phyloP scores from a whole-genome alignment of 2,797 vertebrate genomes.

The Neosilurus hyrtlii region DNA sequence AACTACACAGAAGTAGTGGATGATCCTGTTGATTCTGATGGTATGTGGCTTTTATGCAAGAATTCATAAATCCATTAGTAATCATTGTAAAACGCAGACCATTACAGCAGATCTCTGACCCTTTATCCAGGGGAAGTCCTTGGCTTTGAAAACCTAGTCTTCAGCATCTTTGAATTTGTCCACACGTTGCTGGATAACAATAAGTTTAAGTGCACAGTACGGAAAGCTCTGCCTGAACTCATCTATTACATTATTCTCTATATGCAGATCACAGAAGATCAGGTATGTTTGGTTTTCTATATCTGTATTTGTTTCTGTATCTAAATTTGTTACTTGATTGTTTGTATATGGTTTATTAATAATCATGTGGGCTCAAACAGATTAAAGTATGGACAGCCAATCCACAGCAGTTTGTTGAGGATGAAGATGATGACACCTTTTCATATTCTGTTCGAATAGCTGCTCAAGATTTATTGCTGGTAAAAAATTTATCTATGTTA shows the following conservation, averaged over 20 bases:
- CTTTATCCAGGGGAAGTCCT: constrained; percentile 88
- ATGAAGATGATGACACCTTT: constrained; percentile 97
- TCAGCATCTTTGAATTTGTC: constrained; percentile 98
- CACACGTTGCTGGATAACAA: constrained; percentile 95
- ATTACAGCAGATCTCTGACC: background rate
- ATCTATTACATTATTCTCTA: constrained; percentile 98
- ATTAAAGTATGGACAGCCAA: constrained; percentile 97
- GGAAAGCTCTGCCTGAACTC: constrained; percentile 93
- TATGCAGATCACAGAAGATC: constrained; percentile 99
- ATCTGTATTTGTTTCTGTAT: background rate
- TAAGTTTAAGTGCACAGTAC: constrained; percentile 97
- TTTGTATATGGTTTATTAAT: background rate
- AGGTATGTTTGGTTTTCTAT: constrained; percentile 72
- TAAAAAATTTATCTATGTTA: no score
- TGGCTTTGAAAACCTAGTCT: constrained; percentile 97
- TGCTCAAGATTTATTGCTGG: constrained; percentile 93
- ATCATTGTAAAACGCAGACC: background rate
- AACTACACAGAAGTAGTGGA: constrained; percentile 98
- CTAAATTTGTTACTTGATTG: constrained; percentile 4
- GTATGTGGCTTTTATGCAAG: constrained; percentile 68
- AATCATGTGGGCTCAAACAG: constrained; percentile 63
- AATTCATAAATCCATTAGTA: background rate
- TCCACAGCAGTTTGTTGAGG: constrained; percentile 97
- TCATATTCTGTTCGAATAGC: constrained; percentile 97
- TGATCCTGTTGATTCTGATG: constrained; percentile 95